Conservation (phyloP, 2,888 invertebrate species). For the Loripinus fragilis region DNA sequence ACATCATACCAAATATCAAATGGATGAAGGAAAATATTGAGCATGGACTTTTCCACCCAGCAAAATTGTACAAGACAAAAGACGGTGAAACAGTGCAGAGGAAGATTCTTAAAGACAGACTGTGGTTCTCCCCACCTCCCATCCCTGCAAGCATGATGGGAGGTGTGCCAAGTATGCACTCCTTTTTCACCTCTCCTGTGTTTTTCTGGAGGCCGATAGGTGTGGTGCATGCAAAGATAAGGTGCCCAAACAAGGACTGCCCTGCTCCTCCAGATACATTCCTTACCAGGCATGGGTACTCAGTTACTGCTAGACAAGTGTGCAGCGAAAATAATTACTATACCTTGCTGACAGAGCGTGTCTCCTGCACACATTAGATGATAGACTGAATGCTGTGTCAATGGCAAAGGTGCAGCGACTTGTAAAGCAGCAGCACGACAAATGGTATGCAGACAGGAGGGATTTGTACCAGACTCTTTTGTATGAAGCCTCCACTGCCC, state of each 20-base stretch:
- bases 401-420: constrained; percentile 21
- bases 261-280: constrained; percentile 9
- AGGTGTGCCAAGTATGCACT: constrained; percentile 4
- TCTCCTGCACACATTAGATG: no score
- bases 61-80: no score
- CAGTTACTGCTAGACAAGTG: no score
- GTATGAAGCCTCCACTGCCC: constrained; percentile 17
- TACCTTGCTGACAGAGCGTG: no score
- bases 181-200: constrained; percentile 14
- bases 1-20: not conserved
- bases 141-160: constrained; percentile 18
- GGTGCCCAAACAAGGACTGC: constrained; percentile 23
- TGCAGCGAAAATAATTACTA: no score
- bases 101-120: constrained; percentile 16
- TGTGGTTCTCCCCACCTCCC: constrained; percentile 17
- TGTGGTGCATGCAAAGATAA: constrained; percentile 20
- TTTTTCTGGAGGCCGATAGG: constrained; percentile 18
- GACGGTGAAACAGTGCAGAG: not conserved
- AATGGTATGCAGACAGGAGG: constrained; percentile 7
- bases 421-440: constrained; percentile 13
- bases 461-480: constrained; percentile 17
- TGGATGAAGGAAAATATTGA: constrained; percentile 18
- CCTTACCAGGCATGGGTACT: constrained; percentile 9
- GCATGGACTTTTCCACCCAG: constrained; percentile 14
- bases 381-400: constrained; percentile 12